A percentile compares a stretch with the other conserved stretches of the same genome.
phyloP scores from a whole-genome alignment of 1,140 invertebrate species.

The Thalassaphorura encarpata region DNA sequence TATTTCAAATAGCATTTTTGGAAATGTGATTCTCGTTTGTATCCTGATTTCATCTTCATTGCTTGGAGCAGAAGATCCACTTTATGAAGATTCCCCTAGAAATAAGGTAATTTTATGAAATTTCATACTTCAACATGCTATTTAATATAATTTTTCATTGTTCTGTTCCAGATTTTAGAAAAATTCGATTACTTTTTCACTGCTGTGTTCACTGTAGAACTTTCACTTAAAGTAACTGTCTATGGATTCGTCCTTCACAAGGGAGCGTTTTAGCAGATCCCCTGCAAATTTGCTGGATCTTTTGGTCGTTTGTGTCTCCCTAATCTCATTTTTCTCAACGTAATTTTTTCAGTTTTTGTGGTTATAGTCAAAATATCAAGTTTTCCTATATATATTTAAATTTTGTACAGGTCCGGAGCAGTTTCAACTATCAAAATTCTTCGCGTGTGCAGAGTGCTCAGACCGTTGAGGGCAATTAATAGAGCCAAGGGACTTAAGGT shows the following conservation, averaged over 20 bases:
- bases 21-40: conserved; percentile 91
- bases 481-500: conserved; percentile 99
- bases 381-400: not conserved
- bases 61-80: conserved; percentile 95
- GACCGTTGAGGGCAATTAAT: conserved; percentile 97
- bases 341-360: conserved; percentile 36
- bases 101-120: conserved; percentile 64
- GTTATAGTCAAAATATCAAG: not conserved
- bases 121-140: not conserved
- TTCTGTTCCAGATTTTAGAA: conserved; percentile 74
- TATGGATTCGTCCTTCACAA: conserved; percentile 95
- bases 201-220: conserved; percentile 93
- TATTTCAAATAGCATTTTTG: conserved; percentile 91
- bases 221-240: conserved; percentile 90
- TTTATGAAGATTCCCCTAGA: conserved; percentile 60
- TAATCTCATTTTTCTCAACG: conserved; percentile 88
- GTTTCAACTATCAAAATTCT: conserved; percentile 99
- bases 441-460: conserved; percentile 89
- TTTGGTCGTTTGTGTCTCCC: conserved; percentile 92
- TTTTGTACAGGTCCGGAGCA: conserved; percentile 64
- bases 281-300: conserved; percentile 98
- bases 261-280: conserved; percentile 94
- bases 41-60: conserved; percentile 97
- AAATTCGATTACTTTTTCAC: conserved; percentile 99
- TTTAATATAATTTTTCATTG: conserved; percentile 21